phyloP scores from a whole-genome alignment of 2,888 invertebrate genomes.

The Aelia acuminata region DNA sequence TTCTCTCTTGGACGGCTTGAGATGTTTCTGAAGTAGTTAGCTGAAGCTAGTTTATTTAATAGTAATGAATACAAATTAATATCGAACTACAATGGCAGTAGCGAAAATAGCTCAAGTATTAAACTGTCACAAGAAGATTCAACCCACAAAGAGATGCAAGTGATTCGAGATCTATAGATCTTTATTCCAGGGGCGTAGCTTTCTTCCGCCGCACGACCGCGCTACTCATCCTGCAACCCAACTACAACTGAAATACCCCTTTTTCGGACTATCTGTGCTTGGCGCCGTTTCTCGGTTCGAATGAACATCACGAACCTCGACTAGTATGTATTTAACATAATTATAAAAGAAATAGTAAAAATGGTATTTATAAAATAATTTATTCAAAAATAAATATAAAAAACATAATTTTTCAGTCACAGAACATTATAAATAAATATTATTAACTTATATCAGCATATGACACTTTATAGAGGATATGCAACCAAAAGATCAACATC shows the following conservation, averaged over 20 bases:
- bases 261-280: background rate
- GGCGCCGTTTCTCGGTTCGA: background rate
- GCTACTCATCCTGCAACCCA: slow-evolving; percentile 39
- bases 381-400: too few relatives aligned
- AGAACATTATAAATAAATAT: too few relatives aligned
- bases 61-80: background rate
- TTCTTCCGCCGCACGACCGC: slow-evolving; percentile 24
- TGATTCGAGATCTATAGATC: background rate
- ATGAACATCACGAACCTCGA: background rate
- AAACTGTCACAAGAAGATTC: background rate
- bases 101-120: background rate
- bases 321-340: background rate
- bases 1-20: background rate
- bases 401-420: too few relatives aligned
- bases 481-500: too few relatives aligned
- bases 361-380: too few relatives aligned
- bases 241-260: slow-evolving; percentile 10
- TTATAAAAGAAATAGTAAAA: background rate
- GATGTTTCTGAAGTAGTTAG: background rate
- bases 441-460: too few relatives aligned
- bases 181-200: background rate
- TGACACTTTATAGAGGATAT: too few relatives aligned
- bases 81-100: background rate
- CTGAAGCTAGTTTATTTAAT: background rate
- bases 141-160: background rate